These are phyloP conservation scores for Brenthis hecate DNA, from an alignment of 2,888 invertebrate species.

Conservation along the genomic window DNA sequence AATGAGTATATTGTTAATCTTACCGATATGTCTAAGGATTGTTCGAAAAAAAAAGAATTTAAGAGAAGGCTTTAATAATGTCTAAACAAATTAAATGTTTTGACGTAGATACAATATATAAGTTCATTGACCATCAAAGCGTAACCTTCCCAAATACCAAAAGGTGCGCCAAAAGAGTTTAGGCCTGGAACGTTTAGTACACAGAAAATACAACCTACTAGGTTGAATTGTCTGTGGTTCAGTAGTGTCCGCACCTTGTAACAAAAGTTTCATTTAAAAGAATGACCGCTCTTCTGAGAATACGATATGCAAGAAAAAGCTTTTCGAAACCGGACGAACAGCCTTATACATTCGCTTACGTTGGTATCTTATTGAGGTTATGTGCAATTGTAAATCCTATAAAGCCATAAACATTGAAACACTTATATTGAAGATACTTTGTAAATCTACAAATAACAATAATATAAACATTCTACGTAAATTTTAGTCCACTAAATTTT, in stretches of 20 bases:
- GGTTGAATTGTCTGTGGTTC: constrained; percentile 1
- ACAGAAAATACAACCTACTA: too few relatives aligned
- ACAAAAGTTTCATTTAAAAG: constrained; percentile 62
- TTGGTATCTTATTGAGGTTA: constrained; percentile 33
- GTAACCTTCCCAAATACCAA: constrained; percentile 50
- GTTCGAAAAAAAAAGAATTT: too few relatives aligned
- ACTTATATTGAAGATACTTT: not conserved
- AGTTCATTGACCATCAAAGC: constrained; percentile 50
- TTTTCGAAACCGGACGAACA: constrained; percentile 51
- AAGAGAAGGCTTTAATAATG: too few relatives aligned
- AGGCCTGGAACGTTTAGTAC: constrained; percentile 47
- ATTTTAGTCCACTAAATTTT: too few relatives aligned
- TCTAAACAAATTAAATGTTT: too few relatives aligned
- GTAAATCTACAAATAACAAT: too few relatives aligned
- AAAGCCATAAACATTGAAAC: not conserved
- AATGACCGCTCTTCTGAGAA: constrained; percentile 54
- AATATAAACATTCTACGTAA: too few relatives aligned
- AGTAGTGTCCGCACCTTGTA: constrained; percentile 49
- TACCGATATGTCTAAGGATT: too few relatives aligned
- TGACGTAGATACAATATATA: not conserved
- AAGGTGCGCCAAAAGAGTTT: constrained; percentile 43
- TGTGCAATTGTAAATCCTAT: not conserved
- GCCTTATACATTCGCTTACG: constrained; percentile 26
- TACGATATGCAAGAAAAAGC: constrained; percentile 49
- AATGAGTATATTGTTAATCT: too few relatives aligned